Evolutionary conservation across 2,888 invertebrate species (phyloP).

Genomic region (Sipunculus nudus): DNA sequence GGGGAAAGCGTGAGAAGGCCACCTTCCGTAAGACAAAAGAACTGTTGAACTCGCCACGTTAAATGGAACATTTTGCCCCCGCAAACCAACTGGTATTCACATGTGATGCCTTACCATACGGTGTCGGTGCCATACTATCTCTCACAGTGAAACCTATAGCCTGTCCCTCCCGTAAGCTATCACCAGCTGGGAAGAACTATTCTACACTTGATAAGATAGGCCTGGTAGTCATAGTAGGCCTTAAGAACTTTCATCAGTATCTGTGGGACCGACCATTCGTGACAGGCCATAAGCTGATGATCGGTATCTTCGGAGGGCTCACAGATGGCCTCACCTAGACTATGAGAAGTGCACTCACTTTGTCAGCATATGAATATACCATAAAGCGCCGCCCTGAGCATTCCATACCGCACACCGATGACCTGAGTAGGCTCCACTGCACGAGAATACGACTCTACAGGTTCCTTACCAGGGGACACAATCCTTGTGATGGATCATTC

Average conservation of each 20-base stretch:
- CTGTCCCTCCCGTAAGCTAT: slow-evolving; percentile 37
- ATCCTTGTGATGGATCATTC: not conserved
- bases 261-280: not conserved
- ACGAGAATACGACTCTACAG: not conserved
- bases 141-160: slow-evolving; percentile 38
- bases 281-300: too few species aligned
- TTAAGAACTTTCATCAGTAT: slow-evolving; percentile 43
- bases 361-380: not conserved
- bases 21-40: not conserved
- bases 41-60: too few species aligned
- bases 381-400: not conserved
- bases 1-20: not conserved
- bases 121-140: slow-evolving; percentile 53
- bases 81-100: slow-evolving; percentile 52
- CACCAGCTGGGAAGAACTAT: slow-evolving; percentile 39
- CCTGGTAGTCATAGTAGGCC: slow-evolving; percentile 35
- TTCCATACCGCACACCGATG: not conserved
- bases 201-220: slow-evolving; percentile 43
- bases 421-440: slow-evolving; percentile 4
- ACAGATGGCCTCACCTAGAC: slow-evolving; percentile 49
- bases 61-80: not conserved
- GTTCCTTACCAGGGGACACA: not conserved
- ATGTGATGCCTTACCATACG: slow-evolving; percentile 62
- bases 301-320: too few species aligned
- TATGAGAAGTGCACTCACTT: slow-evolving; percentile 49